Percentiles rank a stretch among this genome's conserved stretches.
Evolutionary conservation across 2,888 invertebrate species (phyloP).

Genomic region (Linnaemya tessellans): DNA sequence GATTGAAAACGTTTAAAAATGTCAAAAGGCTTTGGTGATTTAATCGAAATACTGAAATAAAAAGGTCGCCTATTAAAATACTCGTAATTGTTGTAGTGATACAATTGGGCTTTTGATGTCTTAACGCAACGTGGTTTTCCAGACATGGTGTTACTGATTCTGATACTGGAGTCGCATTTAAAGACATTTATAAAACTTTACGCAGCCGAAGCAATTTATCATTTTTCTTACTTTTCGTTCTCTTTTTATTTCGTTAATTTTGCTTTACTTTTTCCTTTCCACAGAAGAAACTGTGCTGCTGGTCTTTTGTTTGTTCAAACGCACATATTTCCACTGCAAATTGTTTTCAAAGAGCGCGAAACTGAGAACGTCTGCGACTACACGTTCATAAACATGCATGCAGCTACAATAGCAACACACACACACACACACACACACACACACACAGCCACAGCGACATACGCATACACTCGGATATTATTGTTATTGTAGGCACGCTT

Average conservation of each 20-base stretch:
- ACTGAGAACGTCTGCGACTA: neutral
- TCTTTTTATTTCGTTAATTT: slow-evolving; percentile 39
- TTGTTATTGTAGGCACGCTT: neutral
- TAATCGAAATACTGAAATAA: neutral
- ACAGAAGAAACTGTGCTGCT: slow-evolving; percentile 16
- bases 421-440: neutral
- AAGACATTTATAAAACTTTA: neutral
- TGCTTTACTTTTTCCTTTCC: slow-evolving; percentile 10
- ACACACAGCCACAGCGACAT: neutral
- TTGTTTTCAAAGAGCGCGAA: neutral
- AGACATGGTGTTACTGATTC: neutral
- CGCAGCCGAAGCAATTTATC: slow-evolving; percentile 56
- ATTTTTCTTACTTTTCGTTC: slow-evolving; percentile 1
- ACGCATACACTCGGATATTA: neutral
- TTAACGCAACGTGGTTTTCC: slow-evolving; percentile 12
- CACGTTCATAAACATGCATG: slow-evolving; percentile 2
- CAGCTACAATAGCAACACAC: neutral
- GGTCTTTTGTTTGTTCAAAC: slow-evolving; percentile 43
- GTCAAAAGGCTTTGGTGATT: neutral
- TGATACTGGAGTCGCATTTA: neutral
- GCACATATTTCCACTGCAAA: slow-evolving; percentile 31
- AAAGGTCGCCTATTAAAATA: slow-evolving; percentile 12
- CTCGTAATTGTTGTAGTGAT: neutral
- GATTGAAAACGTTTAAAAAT: neutral
- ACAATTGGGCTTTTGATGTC: slow-evolving; percentile 19